A percentile compares a stretch with the other conserved stretches of the same genome.
These are phyloP conservation scores for Neogale vison DNA, from an alignment of 2,113 vertebrate species.

Conservation along the genomic window DNA sequence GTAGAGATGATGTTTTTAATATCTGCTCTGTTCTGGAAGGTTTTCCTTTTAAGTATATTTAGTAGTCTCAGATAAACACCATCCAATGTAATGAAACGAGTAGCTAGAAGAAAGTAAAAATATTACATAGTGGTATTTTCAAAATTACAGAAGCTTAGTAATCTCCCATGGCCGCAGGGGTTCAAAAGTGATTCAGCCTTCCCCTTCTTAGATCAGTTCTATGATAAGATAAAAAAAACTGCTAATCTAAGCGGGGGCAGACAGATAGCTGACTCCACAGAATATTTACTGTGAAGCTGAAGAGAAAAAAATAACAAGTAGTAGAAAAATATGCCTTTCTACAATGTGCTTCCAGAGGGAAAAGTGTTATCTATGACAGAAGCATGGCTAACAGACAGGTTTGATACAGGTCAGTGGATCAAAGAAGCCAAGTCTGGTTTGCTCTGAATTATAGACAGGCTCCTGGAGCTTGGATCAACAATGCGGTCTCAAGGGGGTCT, in stretches of 20 bases:
- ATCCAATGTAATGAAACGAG: not conserved
- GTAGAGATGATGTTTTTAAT: not conserved
- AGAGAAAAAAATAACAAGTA: not conserved
- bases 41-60: constrained; percentile 44
- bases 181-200: not conserved
- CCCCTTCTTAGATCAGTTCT: not conserved
- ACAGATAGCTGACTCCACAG: not conserved
- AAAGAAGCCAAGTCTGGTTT: not conserved
- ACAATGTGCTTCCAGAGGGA: not conserved
- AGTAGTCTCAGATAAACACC: constrained; percentile 40
- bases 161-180: not conserved
- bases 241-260: not conserved
- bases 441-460: not conserved
- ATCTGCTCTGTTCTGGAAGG: not conserved
- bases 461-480: not conserved
- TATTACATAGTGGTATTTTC: not conserved
- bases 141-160: not conserved
- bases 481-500: not conserved
- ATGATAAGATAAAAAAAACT: not conserved
- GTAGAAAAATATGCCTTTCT: not conserved
- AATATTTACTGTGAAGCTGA: not conserved
- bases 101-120: constrained; percentile 29
- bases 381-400: not conserved
- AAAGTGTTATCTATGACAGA: not conserved
- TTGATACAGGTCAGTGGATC: not conserved